A percentile compares a stretch with the other conserved stretches of the same genome.
phyloP scores from a whole-genome alignment of 2,113 vertebrate species.

The Miniopterus natalensis region DNA sequence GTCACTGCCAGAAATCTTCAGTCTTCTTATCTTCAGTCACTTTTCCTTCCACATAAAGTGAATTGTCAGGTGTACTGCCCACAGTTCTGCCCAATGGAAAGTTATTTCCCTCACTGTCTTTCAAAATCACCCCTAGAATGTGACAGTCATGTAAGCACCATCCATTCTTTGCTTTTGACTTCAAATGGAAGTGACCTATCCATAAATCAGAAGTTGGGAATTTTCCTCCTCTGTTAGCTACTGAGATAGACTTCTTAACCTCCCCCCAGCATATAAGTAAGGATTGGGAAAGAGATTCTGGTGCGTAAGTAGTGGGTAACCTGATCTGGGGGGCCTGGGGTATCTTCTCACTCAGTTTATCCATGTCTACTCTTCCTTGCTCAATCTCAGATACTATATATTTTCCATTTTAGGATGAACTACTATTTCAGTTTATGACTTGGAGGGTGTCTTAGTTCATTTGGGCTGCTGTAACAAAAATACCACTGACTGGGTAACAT shows the following conservation, averaged over 20 bases:
- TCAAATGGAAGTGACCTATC: not conserved
- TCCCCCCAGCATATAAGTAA: not conserved
- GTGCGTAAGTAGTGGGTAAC: no score
- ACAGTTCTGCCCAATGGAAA: not conserved
- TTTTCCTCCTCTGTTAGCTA: not conserved
- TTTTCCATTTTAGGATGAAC: not conserved
- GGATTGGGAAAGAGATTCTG: not conserved
- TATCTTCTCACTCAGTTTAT: not conserved
- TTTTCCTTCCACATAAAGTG: not conserved
- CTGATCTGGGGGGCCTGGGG: not conserved
- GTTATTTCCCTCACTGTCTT: not conserved
- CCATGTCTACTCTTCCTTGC: not conserved
- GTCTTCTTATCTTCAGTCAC: not conserved
- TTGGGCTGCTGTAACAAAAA: not conserved
- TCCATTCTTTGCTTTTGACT: not conserved
- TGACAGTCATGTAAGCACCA: not conserved
- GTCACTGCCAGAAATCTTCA: not conserved
- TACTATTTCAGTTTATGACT: not conserved
- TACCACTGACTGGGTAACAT: not conserved
- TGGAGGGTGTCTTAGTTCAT: not conserved
- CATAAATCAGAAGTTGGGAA: not conserved
- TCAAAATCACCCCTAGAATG: not conserved
- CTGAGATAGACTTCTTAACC: not conserved
- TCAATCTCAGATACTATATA: not conserved
- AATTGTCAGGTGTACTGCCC: not conserved